These are phyloP conservation scores for Danio aesculapii DNA, from an alignment of 2,797 vertebrate species.

Conservation along the genomic window DNA sequence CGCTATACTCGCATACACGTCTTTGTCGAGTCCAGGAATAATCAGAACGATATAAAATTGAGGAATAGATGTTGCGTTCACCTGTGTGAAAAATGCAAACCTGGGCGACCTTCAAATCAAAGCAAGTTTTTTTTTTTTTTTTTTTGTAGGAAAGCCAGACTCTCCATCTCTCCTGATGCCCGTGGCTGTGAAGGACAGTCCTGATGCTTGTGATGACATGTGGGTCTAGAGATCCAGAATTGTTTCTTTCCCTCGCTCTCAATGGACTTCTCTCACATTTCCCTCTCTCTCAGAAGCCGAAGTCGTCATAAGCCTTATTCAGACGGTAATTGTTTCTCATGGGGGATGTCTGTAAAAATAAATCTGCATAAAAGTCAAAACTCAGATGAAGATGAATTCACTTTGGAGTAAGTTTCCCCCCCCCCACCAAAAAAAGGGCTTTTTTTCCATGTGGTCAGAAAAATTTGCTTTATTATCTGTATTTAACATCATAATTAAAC, in stretches of 20 bases:
- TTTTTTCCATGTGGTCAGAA: too few species aligned
- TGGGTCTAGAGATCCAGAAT: background rate
- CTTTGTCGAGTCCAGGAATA: slow-evolving; percentile 14
- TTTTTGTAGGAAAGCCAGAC: background rate
- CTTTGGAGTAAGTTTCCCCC: too few species aligned
- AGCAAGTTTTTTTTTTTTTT: background rate
- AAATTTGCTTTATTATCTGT: too few species aligned
- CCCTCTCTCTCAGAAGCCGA: too few species aligned
- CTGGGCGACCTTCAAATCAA: slow-evolving; percentile 33
- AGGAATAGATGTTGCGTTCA: slow-evolving; percentile 13
- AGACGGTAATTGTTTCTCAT: too few species aligned
- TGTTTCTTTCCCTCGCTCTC: background rate
- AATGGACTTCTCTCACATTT: background rate
- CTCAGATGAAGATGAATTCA: too few species aligned
- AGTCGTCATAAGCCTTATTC: too few species aligned
- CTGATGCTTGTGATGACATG: background rate
- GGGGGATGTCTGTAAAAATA: too few species aligned
- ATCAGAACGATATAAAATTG: slow-evolving; percentile 16
- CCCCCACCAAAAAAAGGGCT: too few species aligned
- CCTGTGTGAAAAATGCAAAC: slow-evolving; percentile 15
- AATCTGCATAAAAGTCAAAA: too few species aligned
- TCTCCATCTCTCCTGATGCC: background rate
- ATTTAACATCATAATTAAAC: too few species aligned
- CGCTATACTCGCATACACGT: background rate
- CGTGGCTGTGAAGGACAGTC: background rate